phyloP scores from a whole-genome alignment of 92 coral and sea anemone species.

The Muricea muricata region DNA sequence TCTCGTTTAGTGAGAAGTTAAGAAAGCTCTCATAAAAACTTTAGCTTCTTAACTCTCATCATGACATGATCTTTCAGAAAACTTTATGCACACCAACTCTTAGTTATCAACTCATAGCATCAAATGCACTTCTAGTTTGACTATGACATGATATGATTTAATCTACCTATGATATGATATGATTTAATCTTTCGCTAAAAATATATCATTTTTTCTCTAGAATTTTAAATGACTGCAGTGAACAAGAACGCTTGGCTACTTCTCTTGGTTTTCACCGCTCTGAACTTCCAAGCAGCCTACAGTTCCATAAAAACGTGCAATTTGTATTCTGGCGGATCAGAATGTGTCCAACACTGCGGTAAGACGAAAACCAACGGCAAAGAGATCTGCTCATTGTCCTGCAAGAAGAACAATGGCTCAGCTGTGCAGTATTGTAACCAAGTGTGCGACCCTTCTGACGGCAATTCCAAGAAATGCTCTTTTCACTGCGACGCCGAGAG shows the following conservation, averaged over 20 bases:
- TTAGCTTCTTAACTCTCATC: too few relatives aligned
- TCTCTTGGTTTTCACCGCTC: constrained; percentile 1
- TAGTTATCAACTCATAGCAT: too few relatives aligned
- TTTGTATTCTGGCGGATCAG: neutral
- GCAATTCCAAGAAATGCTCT: constrained; percentile 23
- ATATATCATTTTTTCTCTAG: constrained; percentile 14
- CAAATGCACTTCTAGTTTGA: too few relatives aligned
- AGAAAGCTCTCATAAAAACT: too few relatives aligned
- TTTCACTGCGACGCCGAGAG: constrained; percentile 25
- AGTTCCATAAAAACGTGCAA: constrained; percentile 19
- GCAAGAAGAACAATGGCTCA: neutral
- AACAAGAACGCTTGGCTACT: neutral
- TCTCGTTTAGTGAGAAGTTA: too few relatives aligned
- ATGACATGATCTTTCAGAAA: too few relatives aligned
- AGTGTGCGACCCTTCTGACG: constrained; percentile 22
- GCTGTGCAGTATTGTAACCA: neutral
- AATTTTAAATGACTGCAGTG: constrained; percentile 35
- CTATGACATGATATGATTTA: too few relatives aligned
- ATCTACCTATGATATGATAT: too few relatives aligned
- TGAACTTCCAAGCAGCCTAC: neutral
- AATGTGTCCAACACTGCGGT: constrained; percentile 32
- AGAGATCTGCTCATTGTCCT: constrained; percentile 24
- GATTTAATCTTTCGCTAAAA: too few relatives aligned
- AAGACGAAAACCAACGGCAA: neutral
- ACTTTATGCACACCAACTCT: too few relatives aligned